Percentiles rank a stretch among this genome's conserved stretches.
Evolutionary conservation across 2,797 vertebrate species (phyloP).

Genomic region (Mycteria americana): DNA sequence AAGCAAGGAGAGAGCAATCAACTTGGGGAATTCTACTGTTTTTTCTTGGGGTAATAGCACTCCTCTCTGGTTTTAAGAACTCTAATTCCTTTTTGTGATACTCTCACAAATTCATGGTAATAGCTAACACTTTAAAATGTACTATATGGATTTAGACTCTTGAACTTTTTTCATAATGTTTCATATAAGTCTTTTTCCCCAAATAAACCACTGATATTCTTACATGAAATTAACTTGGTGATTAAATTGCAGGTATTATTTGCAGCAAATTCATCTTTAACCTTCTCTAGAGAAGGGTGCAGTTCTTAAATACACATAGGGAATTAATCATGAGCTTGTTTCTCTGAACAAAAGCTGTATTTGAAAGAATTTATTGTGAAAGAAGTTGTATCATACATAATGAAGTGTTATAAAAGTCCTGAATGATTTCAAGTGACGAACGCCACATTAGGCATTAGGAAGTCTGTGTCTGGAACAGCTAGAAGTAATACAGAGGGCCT

Average conservation of each 20-base stretch:
- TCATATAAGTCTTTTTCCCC: neutral
- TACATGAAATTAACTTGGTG: neutral
- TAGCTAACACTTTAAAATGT: neutral
- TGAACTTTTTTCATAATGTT: neutral
- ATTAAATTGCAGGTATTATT: neutral
- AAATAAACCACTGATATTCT: neutral
- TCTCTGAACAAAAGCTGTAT: slow-evolving; percentile 1
- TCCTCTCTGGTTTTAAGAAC: neutral
- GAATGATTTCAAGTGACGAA: slow-evolving; percentile 24
- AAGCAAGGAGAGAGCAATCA: neutral
- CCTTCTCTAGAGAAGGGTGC: neutral
- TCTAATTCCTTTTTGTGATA: neutral
- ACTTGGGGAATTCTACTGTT: neutral
- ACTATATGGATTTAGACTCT: neutral
- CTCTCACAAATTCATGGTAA: neutral
- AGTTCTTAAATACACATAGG: neutral
- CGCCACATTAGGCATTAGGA: neutral
- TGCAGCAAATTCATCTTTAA: neutral
- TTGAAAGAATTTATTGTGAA: slow-evolving; percentile 26
- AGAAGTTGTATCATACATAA: slow-evolving; percentile 29
- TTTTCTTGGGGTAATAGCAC: neutral
- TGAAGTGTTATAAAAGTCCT: slow-evolving; percentile 34
- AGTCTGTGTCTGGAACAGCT: slow-evolving; percentile 14
- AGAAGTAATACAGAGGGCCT: neutral
- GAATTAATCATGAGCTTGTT: slow-evolving; percentile 1